Evolutionary conservation across 2,888 invertebrate genomes (phyloP).

Genomic region (Brenthis daphne): DNA sequence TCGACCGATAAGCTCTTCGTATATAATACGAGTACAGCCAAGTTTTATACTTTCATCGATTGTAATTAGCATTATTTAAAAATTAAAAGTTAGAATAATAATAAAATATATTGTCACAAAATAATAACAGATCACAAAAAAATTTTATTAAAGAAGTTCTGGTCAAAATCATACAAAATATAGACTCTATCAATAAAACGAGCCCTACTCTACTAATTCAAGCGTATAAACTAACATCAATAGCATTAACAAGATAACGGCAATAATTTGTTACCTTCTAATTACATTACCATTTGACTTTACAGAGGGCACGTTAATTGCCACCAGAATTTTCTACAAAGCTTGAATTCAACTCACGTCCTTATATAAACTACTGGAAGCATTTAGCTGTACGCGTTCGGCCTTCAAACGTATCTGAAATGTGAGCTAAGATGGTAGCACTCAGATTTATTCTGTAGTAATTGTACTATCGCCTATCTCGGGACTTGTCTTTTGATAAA

Average conservation of each 20-base stretch:
- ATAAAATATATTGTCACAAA: too few relatives aligned
- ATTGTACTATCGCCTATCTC: slow-evolving; percentile 42
- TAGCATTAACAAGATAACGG: slow-evolving; percentile 33
- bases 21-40: too few relatives aligned
- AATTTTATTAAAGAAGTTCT: too few relatives aligned
- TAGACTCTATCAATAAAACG: background rate
- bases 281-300: slow-evolving; percentile 74
- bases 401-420: slow-evolving; percentile 56
- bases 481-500: slow-evolving; percentile 19
- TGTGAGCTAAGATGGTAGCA: slow-evolving; percentile 51
- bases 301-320: slow-evolving; percentile 50
- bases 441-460: slow-evolving; percentile 53
- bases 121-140: too few relatives aligned
- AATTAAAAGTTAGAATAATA: too few relatives aligned
- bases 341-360: slow-evolving; percentile 69
- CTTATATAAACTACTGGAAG: slow-evolving; percentile 69
- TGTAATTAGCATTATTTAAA: too few relatives aligned
- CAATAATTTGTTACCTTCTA: slow-evolving; percentile 50
- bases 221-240: slow-evolving; percentile 8
- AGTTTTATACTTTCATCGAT: too few relatives aligned
- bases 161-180: background rate
- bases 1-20: too few relatives aligned
- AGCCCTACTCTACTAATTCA: background rate
- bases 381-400: slow-evolving; percentile 62
- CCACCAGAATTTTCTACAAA: slow-evolving; percentile 42